Evolutionary conservation across 2,888 invertebrate species (phyloP).

Genomic region (Blastobasis adustella): DNA sequence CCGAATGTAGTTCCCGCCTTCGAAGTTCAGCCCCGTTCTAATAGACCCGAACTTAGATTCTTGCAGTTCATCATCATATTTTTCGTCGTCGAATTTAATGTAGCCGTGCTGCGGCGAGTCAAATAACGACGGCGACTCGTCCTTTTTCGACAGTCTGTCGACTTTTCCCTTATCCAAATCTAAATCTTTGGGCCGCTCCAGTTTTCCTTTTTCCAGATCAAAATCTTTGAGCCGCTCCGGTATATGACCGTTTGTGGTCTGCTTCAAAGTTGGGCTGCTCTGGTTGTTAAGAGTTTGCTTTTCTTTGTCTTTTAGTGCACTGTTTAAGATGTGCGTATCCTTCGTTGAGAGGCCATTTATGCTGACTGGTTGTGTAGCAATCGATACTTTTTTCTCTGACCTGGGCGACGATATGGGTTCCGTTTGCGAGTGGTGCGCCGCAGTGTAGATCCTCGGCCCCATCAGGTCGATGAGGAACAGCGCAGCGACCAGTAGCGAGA

Average conservation of each 20-base stretch:
- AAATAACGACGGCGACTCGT: constrained; percentile 35
- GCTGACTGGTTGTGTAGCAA: constrained; percentile 21
- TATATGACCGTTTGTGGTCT: background rate
- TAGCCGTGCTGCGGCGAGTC: constrained; percentile 40
- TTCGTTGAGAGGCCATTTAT: too few species aligned
- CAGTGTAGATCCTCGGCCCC: constrained; percentile 67
- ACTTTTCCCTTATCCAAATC: constrained; percentile 41
- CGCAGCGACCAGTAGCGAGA: constrained; percentile 79
- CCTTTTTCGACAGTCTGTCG: constrained; percentile 30
- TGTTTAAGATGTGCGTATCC: constrained; percentile 26
- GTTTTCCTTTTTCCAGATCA: constrained; percentile 8
- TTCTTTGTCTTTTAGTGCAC: constrained; percentile 26
- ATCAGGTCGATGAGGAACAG: constrained; percentile 81
- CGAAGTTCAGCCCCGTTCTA: constrained; percentile 41
- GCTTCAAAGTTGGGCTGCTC: constrained; percentile 5
- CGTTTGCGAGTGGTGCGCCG: constrained; percentile 57
- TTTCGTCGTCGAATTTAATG: constrained; percentile 39
- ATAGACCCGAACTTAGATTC: constrained; percentile 65
- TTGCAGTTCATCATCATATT: constrained; percentile 46
- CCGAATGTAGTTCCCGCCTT: constrained; percentile 54
- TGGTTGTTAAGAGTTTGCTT: constrained; percentile 12
- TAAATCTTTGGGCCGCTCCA: constrained; percentile 46
- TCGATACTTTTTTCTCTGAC: constrained; percentile 49
- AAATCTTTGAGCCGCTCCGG: background rate
- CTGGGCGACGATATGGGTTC: constrained; percentile 44